Evolutionary conservation across 2,888 invertebrate genomes (phyloP), one percentile per base, ranked within the genome.

Genomic region (Pyrgus malvae): DNA sequence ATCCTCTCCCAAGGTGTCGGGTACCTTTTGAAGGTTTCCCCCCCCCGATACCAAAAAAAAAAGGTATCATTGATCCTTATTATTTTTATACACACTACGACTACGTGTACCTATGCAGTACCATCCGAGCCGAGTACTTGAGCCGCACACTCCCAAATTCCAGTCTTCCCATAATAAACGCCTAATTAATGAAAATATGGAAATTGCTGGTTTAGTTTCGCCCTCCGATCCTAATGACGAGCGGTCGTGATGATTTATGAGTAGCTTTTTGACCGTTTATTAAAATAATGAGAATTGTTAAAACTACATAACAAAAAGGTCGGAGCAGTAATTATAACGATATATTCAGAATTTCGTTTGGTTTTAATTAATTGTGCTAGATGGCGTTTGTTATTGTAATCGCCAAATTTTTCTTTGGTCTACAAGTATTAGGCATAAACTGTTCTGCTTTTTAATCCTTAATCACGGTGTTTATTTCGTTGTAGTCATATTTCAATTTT

Each of bases 241-340:
- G 70, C 71, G 67, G 62, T 63, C 63, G 59, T 55, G 64, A 78
- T 85, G 85, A 87, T 85, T 86, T 83, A 86, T 86, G 83, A 72
- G 69, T 65, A 61, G 59, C 65, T 66, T 75, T 78, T 78, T 71
- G 72, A 68, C 69, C 74, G 78, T 80, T 84, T 81, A 81, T 74
- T 72, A 74, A 76, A 80, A 79, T 81, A 81, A 81, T 77, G 68
- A 72, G 71, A 69, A 70, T 69, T 66, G 71, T 72, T 72, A 70
- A 70, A 74, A 75, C 64, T 60, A 69, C 66, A 67, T 64, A 69
- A 64, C 57, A 59, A 64, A 62, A 62, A 60, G 63, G 58, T 50
- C 59, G 62, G 61, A 56, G 50, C 60, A 59, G 61, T 64, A 67
- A 70, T 70, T 67, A 65, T 65, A 63, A 65, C 56, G 58, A 59